phyloP scores from a whole-genome alignment of 2,888 invertebrate species.

The Rhagium mordax region DNA sequence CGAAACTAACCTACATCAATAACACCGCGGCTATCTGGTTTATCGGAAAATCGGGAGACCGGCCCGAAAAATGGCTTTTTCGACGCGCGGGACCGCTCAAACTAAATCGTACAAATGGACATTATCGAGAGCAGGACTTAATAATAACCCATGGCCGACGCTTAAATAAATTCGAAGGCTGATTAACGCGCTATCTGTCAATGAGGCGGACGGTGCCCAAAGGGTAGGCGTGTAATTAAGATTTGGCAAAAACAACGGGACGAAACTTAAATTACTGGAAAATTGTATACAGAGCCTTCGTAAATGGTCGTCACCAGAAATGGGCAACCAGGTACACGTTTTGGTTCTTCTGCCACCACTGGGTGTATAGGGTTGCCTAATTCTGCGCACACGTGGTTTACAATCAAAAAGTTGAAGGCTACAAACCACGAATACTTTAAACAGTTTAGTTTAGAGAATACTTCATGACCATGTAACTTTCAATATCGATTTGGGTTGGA shows the following conservation, averaged over 20 bases:
- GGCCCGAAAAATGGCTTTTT: conserved; percentile 9
- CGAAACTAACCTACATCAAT: conserved; percentile 46
- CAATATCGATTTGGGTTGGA: background rate
- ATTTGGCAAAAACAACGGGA: conserved; percentile 34
- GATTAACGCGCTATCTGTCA: conserved; percentile 23
- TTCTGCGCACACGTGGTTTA: no score
- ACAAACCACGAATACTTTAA: no score
- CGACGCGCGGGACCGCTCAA: background rate
- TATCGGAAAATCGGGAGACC: conserved; percentile 1
- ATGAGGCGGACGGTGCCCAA: conserved; percentile 24
- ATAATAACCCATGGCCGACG: conserved; percentile 12
- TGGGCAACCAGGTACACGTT: no score
- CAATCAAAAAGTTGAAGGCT: no score
- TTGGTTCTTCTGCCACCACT: no score
- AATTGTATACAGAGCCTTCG: no score
- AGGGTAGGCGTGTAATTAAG: conserved; percentile 25
- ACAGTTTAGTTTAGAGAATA: background rate
- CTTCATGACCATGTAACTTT: background rate
- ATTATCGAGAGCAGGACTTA: background rate
- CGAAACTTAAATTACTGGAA: background rate
- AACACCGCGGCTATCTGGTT: background rate
- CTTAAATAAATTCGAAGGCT: conserved; percentile 28
- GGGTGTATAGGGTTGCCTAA: no score
- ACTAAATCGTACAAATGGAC: background rate
- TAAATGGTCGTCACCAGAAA: no score